Base-by-base conservation (phyloP, 1,140 invertebrate genomes). In the Macrostomum lignano region DNA sequence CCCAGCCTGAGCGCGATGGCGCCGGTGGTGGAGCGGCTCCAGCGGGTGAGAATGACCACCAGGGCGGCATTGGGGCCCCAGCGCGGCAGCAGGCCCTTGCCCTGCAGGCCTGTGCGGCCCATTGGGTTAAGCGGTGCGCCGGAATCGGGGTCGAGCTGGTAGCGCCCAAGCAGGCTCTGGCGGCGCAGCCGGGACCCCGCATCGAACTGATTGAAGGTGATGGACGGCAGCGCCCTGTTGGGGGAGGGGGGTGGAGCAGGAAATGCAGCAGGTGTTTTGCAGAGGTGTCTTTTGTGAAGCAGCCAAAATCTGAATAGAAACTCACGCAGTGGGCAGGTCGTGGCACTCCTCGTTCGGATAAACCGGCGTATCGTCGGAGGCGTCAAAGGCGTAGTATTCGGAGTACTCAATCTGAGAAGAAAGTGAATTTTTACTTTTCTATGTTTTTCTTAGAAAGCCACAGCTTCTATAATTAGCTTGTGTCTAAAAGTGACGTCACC, bases 31-130 rank as follows among this genome's bases (percentile, higher is more conserved):
- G 40, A 45, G 5, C 40, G 22, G 13, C 44, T 39, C 46, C 45
- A 60, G 36, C 55, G 43, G 6, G 59, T 55, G 11, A 62, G 45
- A 9, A 61, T 45, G 1, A 52, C 43, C 17, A 49, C 42, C 17
- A 60, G 51, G 21, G 47, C 44, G 42, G 61, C 58, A 42, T 62
- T 62, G n/a, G 60, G 60, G 21, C 60, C 60, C 51, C 57, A 62
- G 3, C 55, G 44, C 38, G 46, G 51, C 28, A 61, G 36, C 10
- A 40, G 40, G 6, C 60, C 60, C 38, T 51, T 45, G 3, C 60
- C 60, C 33, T 52, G 35, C 1, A 62, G 34, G 9, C 60, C 60
- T 17, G 60, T 61, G 35, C 60, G 38, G 24, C 60, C 60, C 41
- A 52, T 48, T 7, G 60, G 58, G 42, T 62, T 62, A 14, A 35